Percentiles rank a stretch among this genome's conserved stretches.
Conservation (phyloP, 1,140 invertebrate genomes). For the Zaprionus inermis region DNA sequence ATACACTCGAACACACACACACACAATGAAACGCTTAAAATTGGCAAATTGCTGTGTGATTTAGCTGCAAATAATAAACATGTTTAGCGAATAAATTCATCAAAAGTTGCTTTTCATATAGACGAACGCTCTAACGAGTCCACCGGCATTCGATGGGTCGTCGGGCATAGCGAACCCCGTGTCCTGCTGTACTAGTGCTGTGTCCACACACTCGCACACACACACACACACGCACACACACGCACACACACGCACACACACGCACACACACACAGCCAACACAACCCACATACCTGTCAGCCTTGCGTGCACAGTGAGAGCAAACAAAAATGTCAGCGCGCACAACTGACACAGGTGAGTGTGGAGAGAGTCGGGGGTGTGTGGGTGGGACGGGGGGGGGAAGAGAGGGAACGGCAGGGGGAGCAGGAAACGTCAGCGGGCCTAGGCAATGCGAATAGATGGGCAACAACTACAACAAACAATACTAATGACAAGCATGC, state of each 20-base stretch:
- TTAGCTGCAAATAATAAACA: constrained; percentile 82
- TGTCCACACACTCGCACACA: constrained; percentile 31
- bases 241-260: constrained; percentile 15
- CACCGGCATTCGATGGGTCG: constrained; percentile 27
- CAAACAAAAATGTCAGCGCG: constrained; percentile 68
- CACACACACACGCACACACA: constrained; percentile 19
- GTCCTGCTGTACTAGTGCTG: neutral
- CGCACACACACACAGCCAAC: constrained; percentile 15
- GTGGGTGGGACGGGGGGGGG: neutral
- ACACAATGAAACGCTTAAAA: constrained; percentile 59
- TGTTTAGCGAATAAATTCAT: constrained; percentile 81
- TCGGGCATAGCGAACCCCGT: neutral
- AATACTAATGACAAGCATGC: constrained; percentile 49
- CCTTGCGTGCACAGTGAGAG: constrained; percentile 43
- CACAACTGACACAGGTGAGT: constrained; percentile 55
- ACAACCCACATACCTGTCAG: constrained; percentile 7
- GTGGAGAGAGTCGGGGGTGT: neutral
- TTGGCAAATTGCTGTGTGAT: constrained; percentile 81
- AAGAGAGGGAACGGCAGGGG: too few species aligned
- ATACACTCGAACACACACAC: constrained; percentile 8
- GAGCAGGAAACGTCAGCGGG: neutral
- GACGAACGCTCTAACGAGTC: constrained; percentile 70
- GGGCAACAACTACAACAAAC: constrained; percentile 35
- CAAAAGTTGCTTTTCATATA: constrained; percentile 68
- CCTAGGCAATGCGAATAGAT: constrained; percentile 16